These are phyloP conservation scores for Idaea straminata DNA, from an alignment of 2,888 invertebrate species.

Conservation along the genomic window DNA sequence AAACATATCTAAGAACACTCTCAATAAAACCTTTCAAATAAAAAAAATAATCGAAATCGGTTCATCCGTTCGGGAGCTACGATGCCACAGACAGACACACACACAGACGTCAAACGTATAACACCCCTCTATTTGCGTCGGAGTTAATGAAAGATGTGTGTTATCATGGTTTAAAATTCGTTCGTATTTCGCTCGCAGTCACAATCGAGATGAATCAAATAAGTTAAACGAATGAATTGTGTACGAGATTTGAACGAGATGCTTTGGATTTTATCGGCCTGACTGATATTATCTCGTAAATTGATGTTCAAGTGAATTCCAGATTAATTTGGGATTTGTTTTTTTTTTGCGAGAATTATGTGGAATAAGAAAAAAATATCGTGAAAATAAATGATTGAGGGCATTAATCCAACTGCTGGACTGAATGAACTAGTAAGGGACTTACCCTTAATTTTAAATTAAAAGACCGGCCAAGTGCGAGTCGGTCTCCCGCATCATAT, in stretches of 20 bases:
- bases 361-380: not conserved
- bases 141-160: too few relatives aligned
- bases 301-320: not conserved
- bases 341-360: not conserved
- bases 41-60: too few relatives aligned
- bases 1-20: too few relatives aligned
- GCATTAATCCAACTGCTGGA: not conserved
- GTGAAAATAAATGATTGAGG: not conserved
- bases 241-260: constrained; percentile 6
- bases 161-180: too few relatives aligned
- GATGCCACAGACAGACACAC: too few relatives aligned
- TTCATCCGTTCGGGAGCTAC: too few relatives aligned
- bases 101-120: too few relatives aligned
- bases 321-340: not conserved
- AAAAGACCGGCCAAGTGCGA: too few relatives aligned
- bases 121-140: too few relatives aligned
- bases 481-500: too few relatives aligned
- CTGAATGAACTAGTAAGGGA: not conserved
- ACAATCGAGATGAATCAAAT: constrained; percentile 19
- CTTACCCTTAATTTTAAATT: too few relatives aligned
- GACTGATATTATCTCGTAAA: not conserved
- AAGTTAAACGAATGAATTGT: constrained; percentile 11
- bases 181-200: constrained; percentile 14
- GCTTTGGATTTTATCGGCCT: not conserved
- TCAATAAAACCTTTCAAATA: too few relatives aligned